These are phyloP conservation scores for Falco peregrinus DNA, from an alignment of 2,797 vertebrate genomes.

Conservation along the genomic window DNA sequence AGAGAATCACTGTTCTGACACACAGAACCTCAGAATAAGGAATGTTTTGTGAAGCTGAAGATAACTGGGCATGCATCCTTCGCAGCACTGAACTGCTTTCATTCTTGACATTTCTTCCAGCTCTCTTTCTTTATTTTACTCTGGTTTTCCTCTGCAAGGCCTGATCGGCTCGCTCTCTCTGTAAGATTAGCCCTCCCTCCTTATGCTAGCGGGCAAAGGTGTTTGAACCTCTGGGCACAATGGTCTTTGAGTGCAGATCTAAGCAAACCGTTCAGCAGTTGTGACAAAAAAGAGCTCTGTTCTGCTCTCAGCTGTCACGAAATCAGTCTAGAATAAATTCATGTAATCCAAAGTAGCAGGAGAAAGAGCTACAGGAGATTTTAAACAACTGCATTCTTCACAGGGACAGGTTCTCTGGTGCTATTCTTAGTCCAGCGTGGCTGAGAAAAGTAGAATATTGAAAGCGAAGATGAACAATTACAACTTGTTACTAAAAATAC, in stretches of 20 bases:
- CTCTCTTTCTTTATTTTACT: not conserved
- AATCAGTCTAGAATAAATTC: not conserved
- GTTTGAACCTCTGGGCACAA: not conserved
- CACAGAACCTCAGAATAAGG: slow-evolving; percentile 30
- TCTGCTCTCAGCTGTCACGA: not conserved
- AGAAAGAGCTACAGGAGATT: not conserved
- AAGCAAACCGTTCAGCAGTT: not conserved
- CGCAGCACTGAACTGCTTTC: not conserved
- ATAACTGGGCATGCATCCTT: slow-evolving; percentile 31
- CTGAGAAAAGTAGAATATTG: not conserved
- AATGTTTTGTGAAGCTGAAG: slow-evolving; percentile 37
- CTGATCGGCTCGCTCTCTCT: not conserved
- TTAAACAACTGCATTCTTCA: not conserved
- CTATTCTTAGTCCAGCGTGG: not conserved
- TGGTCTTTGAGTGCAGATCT: not conserved
- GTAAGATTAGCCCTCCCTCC: not conserved
- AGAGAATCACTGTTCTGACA: slow-evolving; percentile 15
- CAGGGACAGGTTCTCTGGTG: accelerated
- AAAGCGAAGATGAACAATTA: not conserved
- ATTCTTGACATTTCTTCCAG: slow-evolving; percentile 19
- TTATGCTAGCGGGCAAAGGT: not conserved
- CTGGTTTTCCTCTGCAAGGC: not conserved
- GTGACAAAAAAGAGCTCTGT: slow-evolving; percentile 4
- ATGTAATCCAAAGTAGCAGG: not conserved
- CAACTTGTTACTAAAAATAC: not conserved